These are phyloP conservation scores for Stratiolaelaps scimitus DNA, from an alignment of 1,140 invertebrate species.

Conservation along the genomic window DNA sequence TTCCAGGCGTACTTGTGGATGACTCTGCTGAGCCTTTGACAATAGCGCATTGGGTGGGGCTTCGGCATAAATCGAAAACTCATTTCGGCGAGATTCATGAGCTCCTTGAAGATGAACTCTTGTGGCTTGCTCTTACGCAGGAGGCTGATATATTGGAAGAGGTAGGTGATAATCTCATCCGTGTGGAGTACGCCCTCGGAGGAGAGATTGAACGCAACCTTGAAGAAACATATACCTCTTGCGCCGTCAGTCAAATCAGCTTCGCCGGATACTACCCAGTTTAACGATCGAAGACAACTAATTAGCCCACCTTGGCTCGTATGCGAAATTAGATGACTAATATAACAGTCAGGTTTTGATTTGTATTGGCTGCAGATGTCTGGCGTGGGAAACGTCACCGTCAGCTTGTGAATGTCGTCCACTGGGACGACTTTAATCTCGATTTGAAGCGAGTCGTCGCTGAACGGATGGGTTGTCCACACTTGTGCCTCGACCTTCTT, in stretches of 20 bases:
- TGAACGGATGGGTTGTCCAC: conserved; percentile 71
- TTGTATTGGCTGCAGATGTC: conserved; percentile 69
- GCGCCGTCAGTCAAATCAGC: conserved; percentile 87
- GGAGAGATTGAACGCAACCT: too few relatives aligned
- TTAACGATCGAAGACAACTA: too few relatives aligned
- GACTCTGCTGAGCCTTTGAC: conserved; percentile 48
- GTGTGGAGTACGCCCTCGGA: conserved; percentile 46
- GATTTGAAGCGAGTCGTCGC: conserved; percentile 46
- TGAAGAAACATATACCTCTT: conserved; percentile 41
- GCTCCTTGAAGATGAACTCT: conserved; percentile 82
- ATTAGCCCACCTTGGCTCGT: too few relatives aligned
- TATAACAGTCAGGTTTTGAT: conserved; percentile 43
- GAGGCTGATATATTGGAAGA: conserved; percentile 83
- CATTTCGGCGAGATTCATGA: conserved; percentile 59
- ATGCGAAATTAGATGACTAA: too few relatives aligned
- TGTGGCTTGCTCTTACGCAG: conserved; percentile 58
- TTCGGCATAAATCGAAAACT: conserved; percentile 70
- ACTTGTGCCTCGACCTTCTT: conserved; percentile 55
- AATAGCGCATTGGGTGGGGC: conserved; percentile 44
- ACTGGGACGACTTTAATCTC: conserved; percentile 63
- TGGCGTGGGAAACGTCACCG: conserved; percentile 74
- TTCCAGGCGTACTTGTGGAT: conserved; percentile 52
- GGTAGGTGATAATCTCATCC: conserved; percentile 67
- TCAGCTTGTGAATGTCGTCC: conserved; percentile 73
- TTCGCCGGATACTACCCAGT: too few relatives aligned